phyloP scores from a whole-genome alignment of 2,888 invertebrate genomes.

The Cetonia aurata region DNA sequence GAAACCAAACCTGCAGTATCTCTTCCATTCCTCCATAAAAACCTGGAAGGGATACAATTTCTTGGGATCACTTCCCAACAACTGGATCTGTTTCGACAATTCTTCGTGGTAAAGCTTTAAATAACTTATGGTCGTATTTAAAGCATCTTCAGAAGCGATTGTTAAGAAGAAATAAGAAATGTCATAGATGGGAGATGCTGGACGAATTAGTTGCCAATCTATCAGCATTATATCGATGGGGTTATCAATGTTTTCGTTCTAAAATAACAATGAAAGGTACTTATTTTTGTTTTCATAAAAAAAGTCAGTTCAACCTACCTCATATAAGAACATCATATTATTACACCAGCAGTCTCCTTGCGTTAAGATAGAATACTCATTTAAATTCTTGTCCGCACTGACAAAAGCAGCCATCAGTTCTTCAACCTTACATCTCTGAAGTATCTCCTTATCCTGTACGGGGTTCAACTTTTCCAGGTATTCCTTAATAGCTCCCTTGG shows the following conservation, averaged over 20 bases:
- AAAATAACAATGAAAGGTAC: slow-evolving; percentile 10
- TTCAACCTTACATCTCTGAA: slow-evolving; percentile 8
- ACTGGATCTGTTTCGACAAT: slow-evolving; percentile 50
- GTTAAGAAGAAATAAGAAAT: slow-evolving; percentile 58
- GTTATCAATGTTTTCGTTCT: not conserved
- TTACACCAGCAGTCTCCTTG: slow-evolving; percentile 51
- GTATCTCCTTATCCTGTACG: not conserved
- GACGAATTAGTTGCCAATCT: slow-evolving; percentile 45
- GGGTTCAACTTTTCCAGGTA: not conserved
- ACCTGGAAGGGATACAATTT: slow-evolving; percentile 54
- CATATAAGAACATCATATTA: slow-evolving; percentile 49
- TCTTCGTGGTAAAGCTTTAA: slow-evolving; percentile 56
- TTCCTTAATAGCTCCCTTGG: not conserved
- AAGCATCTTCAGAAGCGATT: slow-evolving; percentile 52
- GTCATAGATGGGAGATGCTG: slow-evolving; percentile 56
- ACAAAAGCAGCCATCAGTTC: not conserved
- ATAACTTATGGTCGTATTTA: slow-evolving; percentile 54
- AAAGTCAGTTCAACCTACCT: slow-evolving; percentile 4
- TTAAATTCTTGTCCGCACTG: not conserved
- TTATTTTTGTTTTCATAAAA: not conserved
- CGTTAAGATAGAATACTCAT: slow-evolving; percentile 31
- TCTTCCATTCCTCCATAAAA: slow-evolving; percentile 54
- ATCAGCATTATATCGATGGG: slow-evolving; percentile 25
- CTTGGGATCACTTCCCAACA: slow-evolving; percentile 48
- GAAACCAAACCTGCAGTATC: slow-evolving; percentile 53